phyloP scores from a whole-genome alignment of 2,113 vertebrate genomes.

The Macrotus californicus region DNA sequence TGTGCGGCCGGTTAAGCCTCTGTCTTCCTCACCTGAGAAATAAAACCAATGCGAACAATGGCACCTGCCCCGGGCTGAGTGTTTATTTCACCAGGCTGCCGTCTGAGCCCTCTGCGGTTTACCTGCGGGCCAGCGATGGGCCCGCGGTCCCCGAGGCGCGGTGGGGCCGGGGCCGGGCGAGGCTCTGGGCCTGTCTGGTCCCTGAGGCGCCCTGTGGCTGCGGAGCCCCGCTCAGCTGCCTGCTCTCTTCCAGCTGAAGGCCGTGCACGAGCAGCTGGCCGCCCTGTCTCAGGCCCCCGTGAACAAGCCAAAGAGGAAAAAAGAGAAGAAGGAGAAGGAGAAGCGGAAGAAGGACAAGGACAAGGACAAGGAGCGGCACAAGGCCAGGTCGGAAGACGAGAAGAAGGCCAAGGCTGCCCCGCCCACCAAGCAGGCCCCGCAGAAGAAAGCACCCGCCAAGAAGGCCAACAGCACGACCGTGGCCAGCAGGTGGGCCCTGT shows the following conservation, averaged over 20 bases:
- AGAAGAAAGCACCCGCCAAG: slow-evolving; percentile 89
- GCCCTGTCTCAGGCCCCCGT: slow-evolving; percentile 89
- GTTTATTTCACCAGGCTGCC: neutral
- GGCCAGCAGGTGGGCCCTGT: slow-evolving; percentile 74
- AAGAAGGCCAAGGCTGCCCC: slow-evolving; percentile 88
- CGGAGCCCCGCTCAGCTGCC: neutral
- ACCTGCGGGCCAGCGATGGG: neutral
- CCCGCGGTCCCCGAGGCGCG: accelerated
- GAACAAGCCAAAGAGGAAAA: slow-evolving; percentile 93
- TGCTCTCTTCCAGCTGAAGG: slow-evolving; percentile 83
- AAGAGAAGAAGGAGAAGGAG: slow-evolving; percentile 92
- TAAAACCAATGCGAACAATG: accelerated
- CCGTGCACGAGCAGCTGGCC: slow-evolving; percentile 89
- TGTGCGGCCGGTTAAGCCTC: accelerated
- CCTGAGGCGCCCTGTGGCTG: accelerated
- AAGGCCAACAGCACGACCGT: slow-evolving; percentile 90
- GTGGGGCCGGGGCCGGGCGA: accelerated
- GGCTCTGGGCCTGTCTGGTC: neutral
- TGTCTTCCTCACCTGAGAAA: neutral
- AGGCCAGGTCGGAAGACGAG: slow-evolving; percentile 86
- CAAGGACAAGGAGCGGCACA: slow-evolving; percentile 86
- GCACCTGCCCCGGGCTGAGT: neutral
- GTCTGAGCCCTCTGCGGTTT: accelerated
- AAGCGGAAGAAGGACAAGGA: slow-evolving; percentile 85
- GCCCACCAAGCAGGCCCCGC: slow-evolving; percentile 85